These are phyloP conservation scores for Momotus momota DNA, from an alignment of 2,797 vertebrate species.

Conservation along the genomic window DNA sequence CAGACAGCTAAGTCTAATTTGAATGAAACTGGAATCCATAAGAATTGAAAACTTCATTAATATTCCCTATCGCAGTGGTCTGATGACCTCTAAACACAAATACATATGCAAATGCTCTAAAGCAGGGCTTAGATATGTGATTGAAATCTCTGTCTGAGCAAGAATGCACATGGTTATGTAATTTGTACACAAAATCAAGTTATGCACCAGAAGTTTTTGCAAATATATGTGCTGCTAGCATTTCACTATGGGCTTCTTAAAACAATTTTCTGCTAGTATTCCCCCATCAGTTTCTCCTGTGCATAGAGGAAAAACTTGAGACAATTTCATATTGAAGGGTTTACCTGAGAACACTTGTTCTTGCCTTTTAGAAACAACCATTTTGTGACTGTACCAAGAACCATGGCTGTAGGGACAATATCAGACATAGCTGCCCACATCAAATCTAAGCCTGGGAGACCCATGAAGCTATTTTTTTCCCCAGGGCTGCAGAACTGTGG, in stretches of 20 bases:
- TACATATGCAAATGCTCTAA: neutral
- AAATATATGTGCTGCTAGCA: neutral
- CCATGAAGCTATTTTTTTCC: neutral
- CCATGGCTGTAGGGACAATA: neutral
- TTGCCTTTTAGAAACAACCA: neutral
- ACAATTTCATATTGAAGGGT: neutral
- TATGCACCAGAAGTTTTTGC: neutral
- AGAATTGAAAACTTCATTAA: constrained; percentile 25
- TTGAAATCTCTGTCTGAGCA: neutral
- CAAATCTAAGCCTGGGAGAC: neutral
- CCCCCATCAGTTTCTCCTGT: neutral
- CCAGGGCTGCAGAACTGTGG: neutral
- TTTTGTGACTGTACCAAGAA: neutral
- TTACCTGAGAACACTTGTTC: neutral
- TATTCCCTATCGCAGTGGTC: neutral
- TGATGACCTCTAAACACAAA: neutral
- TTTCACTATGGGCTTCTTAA: neutral
- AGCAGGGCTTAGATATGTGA: neutral
- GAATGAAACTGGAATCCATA: neutral
- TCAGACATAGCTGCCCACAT: neutral
- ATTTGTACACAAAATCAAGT: neutral
- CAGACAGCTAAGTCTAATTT: constrained; percentile 9
- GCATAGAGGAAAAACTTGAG: neutral
- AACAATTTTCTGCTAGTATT: neutral
- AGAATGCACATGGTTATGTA: neutral